phyloP scores from a whole-genome alignment of 2,888 invertebrate genomes.

The Agrypnus murinus region DNA sequence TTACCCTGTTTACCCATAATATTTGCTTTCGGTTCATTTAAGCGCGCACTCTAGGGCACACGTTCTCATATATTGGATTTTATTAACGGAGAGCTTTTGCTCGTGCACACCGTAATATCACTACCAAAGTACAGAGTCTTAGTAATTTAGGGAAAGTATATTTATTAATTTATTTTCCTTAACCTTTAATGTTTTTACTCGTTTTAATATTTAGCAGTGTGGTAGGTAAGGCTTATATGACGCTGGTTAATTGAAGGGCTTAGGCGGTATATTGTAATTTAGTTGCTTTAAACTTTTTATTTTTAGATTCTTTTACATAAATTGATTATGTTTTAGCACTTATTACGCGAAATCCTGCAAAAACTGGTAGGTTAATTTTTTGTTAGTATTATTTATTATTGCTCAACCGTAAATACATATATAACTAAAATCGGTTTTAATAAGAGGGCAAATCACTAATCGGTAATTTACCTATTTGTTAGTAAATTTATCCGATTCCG shows the following conservation, averaged over 20 bases:
- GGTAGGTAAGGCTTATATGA: not conserved
- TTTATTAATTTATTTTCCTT: slow-evolving; percentile 35
- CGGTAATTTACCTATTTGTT: too few relatives aligned
- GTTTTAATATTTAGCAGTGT: slow-evolving; percentile 16
- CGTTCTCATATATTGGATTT: slow-evolving; percentile 48
- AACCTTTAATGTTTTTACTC: slow-evolving; percentile 11
- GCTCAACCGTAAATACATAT: too few relatives aligned
- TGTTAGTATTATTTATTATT: too few relatives aligned
- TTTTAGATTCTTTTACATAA: too few relatives aligned
- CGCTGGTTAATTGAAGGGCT: slow-evolving; percentile 1
- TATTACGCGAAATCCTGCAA: too few relatives aligned
- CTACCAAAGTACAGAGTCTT: slow-evolving; percentile 24
- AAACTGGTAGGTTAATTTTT: too few relatives aligned
- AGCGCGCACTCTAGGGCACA: slow-evolving; percentile 52
- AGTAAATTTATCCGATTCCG: too few relatives aligned
- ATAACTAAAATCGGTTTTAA: too few relatives aligned
- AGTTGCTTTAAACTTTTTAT: too few relatives aligned
- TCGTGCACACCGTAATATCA: slow-evolving; percentile 22
- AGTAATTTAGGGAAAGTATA: slow-evolving; percentile 22
- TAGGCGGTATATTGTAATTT: too few relatives aligned
- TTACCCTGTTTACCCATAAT: slow-evolving; percentile 70
- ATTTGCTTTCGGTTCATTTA: slow-evolving; percentile 68
- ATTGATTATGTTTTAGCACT: too few relatives aligned
- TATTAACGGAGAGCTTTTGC: slow-evolving; percentile 35
- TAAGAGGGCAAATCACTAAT: too few relatives aligned